phyloP scores from a whole-genome alignment of 2,113 vertebrate genomes.

The Aix galericulata region DNA sequence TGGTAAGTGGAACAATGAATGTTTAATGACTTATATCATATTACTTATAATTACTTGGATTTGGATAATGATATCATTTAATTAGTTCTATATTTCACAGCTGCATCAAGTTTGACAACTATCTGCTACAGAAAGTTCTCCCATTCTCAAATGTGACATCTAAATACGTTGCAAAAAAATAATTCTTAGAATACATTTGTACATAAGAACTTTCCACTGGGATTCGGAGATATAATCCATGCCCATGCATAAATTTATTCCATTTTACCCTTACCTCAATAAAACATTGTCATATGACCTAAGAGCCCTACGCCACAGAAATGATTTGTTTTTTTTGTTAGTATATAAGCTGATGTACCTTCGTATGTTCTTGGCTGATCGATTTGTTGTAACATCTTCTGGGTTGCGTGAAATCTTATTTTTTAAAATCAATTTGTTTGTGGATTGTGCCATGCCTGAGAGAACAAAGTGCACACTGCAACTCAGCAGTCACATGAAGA shows the following conservation, averaged over 20 bases:
- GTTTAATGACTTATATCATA: too few species aligned
- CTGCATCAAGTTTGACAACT: not conserved
- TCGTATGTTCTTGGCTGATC: constrained; percentile 51
- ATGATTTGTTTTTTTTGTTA: constrained; percentile 15
- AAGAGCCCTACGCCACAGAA: constrained; percentile 41
- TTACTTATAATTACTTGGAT: not conserved
- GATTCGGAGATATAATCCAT: constrained; percentile 7
- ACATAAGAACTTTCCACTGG: not conserved
- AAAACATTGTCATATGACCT: constrained; percentile 45
- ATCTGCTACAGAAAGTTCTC: not conserved
- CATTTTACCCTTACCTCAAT: constrained; percentile 35
- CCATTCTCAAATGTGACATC: not conserved
- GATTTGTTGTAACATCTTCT: constrained; percentile 44
- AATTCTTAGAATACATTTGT: not conserved
- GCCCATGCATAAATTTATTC: not conserved
- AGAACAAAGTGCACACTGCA: not conserved
- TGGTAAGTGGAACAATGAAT: not conserved
- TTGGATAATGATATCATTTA: not conserved
- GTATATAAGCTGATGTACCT: constrained; percentile 40
- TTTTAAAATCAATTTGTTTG: not conserved
- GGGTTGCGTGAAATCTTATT: constrained; percentile 43
- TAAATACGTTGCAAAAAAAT: not conserved
- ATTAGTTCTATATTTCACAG: not conserved
- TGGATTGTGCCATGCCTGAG: not conserved
- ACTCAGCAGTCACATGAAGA: not conserved